Conservation (phyloP, 2,888 invertebrate species). For the Drosophila neonasuta region DNA sequence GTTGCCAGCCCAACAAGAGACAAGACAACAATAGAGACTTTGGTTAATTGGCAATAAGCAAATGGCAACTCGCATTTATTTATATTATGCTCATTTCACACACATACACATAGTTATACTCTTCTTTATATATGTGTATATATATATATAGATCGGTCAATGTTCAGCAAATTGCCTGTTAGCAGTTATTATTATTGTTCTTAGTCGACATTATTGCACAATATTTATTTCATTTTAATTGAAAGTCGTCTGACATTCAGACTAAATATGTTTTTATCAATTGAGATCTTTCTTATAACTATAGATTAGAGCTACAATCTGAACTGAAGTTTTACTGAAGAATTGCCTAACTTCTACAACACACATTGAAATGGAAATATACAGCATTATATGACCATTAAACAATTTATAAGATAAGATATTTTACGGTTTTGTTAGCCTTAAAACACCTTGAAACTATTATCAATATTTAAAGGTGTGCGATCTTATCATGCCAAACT, state of each 20-base stretch:
- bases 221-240: conserved; percentile 12
- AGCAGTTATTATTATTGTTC: conserved; percentile 26
- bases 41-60: conserved; percentile 77
- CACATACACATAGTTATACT: conserved; percentile 1
- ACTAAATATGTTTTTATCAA: background rate
- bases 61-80: conserved; percentile 73
- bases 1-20: conserved; percentile 30
- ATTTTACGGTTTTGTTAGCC: too few species aligned
- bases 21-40: conserved; percentile 73
- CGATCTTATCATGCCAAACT: background rate
- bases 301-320: background rate
- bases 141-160: conserved; percentile 53
- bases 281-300: background rate
- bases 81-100: conserved; percentile 63
- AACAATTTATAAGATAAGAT: conserved; percentile 22
- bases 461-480: background rate
- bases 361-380: background rate
- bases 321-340: background rate
- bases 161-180: conserved; percentile 59
- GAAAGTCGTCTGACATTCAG: background rate
- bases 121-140: background rate
- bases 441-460: background rate
- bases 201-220: background rate
- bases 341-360: background rate
- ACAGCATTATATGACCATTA: conserved; percentile 8